These are phyloP conservation scores for Eugnorisma glareosa DNA, from an alignment of 2,888 invertebrate genomes.

Conservation along the genomic window DNA sequence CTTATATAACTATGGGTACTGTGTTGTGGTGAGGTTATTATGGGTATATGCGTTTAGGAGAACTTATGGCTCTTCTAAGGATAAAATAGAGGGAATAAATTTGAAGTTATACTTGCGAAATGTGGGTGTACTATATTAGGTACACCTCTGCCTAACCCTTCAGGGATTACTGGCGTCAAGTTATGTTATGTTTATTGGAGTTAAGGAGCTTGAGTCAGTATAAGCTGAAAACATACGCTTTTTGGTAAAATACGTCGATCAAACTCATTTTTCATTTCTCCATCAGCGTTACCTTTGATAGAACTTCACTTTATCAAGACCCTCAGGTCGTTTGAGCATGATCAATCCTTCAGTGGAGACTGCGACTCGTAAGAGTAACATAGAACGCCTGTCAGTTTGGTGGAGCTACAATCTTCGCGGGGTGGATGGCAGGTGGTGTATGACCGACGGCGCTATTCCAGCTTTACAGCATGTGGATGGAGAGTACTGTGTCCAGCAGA, in stretches of 20 bases:
- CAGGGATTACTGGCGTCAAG: no score
- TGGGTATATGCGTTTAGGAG: not conserved
- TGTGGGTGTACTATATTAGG: no score
- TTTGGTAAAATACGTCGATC: not conserved
- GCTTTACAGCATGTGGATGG: no score
- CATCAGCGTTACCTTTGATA: not conserved
- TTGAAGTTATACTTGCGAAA: no score
- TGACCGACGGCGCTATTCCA: no score
- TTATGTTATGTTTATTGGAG: not conserved
- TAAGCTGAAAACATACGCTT: not conserved
- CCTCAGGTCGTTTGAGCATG: not conserved
- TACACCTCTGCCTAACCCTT: no score
- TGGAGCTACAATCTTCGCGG: no score
- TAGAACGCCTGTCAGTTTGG: no score
- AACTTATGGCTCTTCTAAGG: not conserved
- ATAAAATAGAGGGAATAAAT: not conserved
- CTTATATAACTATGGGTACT: conserved; percentile 29
- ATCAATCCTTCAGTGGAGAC: not conserved
- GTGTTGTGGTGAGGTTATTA: conserved; percentile 12
- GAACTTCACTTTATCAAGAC: not conserved
- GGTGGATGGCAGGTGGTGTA: no score
- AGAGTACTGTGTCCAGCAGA: no score
- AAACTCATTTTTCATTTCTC: not conserved
- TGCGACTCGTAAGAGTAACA: no score
- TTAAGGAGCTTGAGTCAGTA: not conserved